Evolutionary conservation across 2,797 vertebrate genomes (phyloP).

Genomic region (Podargus strigoides): DNA sequence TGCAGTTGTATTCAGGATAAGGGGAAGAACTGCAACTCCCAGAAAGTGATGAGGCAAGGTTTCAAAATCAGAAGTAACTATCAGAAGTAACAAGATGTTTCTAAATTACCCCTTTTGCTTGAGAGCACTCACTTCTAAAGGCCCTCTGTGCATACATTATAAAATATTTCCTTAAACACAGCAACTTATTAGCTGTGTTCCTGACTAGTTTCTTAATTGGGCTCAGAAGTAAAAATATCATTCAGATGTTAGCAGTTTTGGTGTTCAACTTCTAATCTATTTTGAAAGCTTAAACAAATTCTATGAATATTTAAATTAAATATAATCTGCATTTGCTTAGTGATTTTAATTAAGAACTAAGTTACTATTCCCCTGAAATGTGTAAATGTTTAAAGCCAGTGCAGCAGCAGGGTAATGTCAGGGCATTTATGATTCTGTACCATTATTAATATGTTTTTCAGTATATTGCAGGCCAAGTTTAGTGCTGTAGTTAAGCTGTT

Average conservation of each 20-base stretch:
- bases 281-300: constrained; percentile 41
- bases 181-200: not conserved
- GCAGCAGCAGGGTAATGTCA: not conserved
- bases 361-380: not conserved
- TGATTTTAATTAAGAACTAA: constrained; percentile 46
- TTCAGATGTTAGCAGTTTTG: not conserved
- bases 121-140: not conserved
- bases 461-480: not conserved
- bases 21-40: not conserved
- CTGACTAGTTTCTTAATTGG: constrained; percentile 9
- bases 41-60: not conserved
- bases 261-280: not conserved
- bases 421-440: not conserved
- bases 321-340: constrained; percentile 7
- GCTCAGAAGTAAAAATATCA: constrained; percentile 16
- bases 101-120: not conserved
- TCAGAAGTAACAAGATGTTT: not conserved
- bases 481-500: not conserved
- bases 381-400: not conserved
- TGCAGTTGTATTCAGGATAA: not conserved
- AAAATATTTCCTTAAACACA: not conserved
- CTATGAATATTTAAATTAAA: constrained; percentile 47
- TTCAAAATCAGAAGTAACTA: not conserved
- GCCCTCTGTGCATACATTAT: not conserved
- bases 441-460: not conserved